Evolutionary conservation across 2,888 invertebrate species (phyloP), one percentile per base, ranked within the genome.

Genomic region (Thecocarcelia acutangulata): DNA sequence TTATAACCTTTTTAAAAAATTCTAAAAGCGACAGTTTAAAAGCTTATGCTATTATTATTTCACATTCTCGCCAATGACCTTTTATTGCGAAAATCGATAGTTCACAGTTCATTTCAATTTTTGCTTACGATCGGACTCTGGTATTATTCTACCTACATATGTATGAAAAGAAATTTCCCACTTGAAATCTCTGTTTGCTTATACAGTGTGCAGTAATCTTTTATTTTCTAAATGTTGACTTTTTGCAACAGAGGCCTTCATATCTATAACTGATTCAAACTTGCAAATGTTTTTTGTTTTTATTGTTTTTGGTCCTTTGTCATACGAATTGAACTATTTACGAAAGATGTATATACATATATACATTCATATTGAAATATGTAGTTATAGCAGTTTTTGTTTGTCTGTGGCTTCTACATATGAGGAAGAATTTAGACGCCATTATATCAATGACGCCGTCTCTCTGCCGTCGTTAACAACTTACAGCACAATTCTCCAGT

Each of bases 361-460:
- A 46, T 15, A 33, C 13, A 42, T 44, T 13, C n/a, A 42, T 44
- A 15, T n/a, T 24, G 12, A 42, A 19, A 5, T 52, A 28, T 4
- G 17, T 12, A 12, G 56, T 56, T 4, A 19, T 12, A 12, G 56
- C 37, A 37, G 28, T 44, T 15, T 28, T 13, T 50, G n/a, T 50
- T 21, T 46, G 44, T 68, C n/a, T 78, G 8, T 48, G 33, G 56
- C 48, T 61, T 33, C 44, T 28, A n/a, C n/a, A n/a, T n/a, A 68
- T 63, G 56, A 24, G 50, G 50, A 56, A 81, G 81, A 77, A 72
- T 73, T 77, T 69, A 69, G 81, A 73, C 81, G 81, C 81, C 81
- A 81, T 73, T 77, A 73, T 73, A 54, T 50, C 66, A 76, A 66
- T 76, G 80, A 68, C 72, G 66, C 61, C 66, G 80, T 76, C 76